These are phyloP conservation scores for Phoxinus dragarum DNA, from an alignment of 2,797 vertebrate species.

Conservation along the genomic window DNA sequence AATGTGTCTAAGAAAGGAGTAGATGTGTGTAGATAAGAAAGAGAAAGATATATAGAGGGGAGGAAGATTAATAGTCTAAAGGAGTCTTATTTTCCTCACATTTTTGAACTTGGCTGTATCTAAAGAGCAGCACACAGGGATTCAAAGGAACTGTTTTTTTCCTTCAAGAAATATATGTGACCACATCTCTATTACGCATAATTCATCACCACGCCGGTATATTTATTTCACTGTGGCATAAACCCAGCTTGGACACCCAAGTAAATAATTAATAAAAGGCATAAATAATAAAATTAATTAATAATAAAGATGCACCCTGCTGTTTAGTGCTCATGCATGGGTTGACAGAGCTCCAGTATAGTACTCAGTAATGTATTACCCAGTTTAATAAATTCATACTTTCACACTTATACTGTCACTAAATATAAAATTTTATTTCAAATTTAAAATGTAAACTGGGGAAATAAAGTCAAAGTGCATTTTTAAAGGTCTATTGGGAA, in stretches of 20 bases:
- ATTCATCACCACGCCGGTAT: conserved; percentile 75
- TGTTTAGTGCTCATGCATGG: conserved; percentile 10
- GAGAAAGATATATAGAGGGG: neutral
- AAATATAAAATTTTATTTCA: neutral
- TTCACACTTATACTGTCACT: neutral
- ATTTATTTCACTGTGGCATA: conserved; percentile 40
- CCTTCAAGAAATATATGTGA: conserved; percentile 75
- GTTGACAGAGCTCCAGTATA: neutral
- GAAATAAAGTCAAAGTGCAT: neutral
- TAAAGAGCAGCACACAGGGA: conserved; percentile 5
- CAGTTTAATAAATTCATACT: conserved; percentile 4
- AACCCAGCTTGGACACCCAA: conserved; percentile 12
- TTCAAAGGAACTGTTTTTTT: conserved; percentile 67
- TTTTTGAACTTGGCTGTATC: conserved; percentile 30
- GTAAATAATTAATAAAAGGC: conserved; percentile 41
- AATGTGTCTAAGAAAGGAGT: neutral
- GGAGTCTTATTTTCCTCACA: conserved; percentile 23
- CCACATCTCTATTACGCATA: conserved; percentile 75
- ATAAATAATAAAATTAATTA: conserved; percentile 4
- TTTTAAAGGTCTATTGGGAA: neutral
- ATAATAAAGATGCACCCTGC: conserved; percentile 18
- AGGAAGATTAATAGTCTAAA: conserved; percentile 39
- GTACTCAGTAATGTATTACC: neutral
- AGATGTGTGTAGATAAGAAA: neutral
- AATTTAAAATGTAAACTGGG: neutral